Evolutionary conservation across 2,113 vertebrate species (phyloP).

Genomic region (Orcinus orca): DNA sequence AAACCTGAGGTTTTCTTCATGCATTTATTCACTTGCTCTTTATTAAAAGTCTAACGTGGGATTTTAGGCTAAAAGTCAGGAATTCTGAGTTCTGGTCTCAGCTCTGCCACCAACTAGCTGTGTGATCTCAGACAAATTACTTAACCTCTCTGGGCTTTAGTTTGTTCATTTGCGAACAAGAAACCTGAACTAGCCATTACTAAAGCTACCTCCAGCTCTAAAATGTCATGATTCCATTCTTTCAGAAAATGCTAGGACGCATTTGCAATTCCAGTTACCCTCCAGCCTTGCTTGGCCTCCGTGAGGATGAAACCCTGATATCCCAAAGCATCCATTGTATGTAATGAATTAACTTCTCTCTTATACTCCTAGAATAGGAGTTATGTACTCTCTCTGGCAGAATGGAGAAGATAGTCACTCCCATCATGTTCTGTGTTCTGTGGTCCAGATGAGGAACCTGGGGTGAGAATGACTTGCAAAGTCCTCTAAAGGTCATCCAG

Average conservation of each 20-base stretch:
- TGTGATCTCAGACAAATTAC: neutral
- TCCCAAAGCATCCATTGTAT: neutral
- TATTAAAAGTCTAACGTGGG: neutral
- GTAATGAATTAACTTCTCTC: neutral
- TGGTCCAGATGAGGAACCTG: neutral
- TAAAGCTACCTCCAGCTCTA: neutral
- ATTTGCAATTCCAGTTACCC: neutral
- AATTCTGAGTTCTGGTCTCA: neutral
- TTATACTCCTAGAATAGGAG: neutral
- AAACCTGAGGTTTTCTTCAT: neutral
- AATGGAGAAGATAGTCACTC: neutral
- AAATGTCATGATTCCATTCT: neutral
- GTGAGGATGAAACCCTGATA: neutral
- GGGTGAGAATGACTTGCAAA: neutral
- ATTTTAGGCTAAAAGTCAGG: neutral
- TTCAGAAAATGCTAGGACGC: neutral
- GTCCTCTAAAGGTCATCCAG: neutral
- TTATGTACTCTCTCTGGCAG: neutral
- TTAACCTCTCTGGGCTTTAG: neutral
- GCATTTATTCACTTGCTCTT: neutral
- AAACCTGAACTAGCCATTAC: neutral
- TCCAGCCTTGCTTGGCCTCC: neutral
- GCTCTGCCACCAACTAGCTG: neutral
- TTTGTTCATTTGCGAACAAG: neutral
- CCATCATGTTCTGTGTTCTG: neutral